phyloP scores from a whole-genome alignment of 2,888 invertebrate genomes.

The Heliconius sara region DNA sequence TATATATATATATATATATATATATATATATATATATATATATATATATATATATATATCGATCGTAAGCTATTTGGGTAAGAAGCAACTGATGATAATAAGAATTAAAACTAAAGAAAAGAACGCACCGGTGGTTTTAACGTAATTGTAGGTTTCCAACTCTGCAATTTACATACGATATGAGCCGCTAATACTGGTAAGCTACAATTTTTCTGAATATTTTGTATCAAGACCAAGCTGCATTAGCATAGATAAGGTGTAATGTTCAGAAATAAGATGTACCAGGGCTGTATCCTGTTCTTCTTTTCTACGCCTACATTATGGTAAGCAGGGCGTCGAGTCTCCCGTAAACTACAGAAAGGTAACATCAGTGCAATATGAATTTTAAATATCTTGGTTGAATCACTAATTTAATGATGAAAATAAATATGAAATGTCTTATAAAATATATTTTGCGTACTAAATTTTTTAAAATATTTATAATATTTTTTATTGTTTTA shows the following conservation, averaged over 20 bases:
- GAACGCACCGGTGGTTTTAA: constrained; percentile 58
- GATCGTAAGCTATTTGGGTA: constrained; percentile 72
- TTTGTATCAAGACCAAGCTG: constrained; percentile 63
- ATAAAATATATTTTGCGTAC: background rate
- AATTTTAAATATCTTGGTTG: constrained; percentile 34
- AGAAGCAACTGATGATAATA: constrained; percentile 66
- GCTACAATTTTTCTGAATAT: constrained; percentile 72
- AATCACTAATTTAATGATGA: background rate
- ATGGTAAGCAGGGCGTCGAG: constrained; percentile 25
- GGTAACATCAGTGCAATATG: constrained; percentile 33
- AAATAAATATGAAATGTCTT: background rate
- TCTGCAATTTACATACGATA: constrained; percentile 78
- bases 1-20: no score
- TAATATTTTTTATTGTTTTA: background rate
- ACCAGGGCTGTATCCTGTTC: constrained; percentile 33
- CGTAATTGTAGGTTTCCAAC: constrained; percentile 67
- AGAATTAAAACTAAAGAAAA: constrained; percentile 66
- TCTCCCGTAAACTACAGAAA: constrained; percentile 10
- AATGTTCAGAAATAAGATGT: constrained; percentile 56
- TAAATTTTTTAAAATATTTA: background rate
- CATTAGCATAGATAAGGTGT: constrained; percentile 73
- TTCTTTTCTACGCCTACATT: constrained; percentile 22
- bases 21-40: no score
- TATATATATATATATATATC: constrained; percentile 52
- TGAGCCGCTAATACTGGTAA: constrained; percentile 77